These are phyloP conservation scores for Gracilinanus agilis DNA, from an alignment of 2,113 vertebrate species.

Conservation along the genomic window DNA sequence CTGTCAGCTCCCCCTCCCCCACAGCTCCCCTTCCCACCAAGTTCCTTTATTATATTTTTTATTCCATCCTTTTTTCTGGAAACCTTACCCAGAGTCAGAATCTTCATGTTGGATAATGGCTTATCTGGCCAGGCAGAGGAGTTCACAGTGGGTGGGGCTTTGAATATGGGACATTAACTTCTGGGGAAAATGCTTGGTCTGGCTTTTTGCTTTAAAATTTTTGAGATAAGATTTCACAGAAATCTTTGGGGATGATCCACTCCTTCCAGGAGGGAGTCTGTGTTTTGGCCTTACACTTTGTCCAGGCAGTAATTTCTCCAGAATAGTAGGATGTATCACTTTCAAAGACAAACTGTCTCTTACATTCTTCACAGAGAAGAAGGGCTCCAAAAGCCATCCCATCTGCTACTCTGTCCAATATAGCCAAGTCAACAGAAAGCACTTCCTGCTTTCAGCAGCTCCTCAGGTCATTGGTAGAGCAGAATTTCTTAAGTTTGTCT, in stretches of 20 bases:
- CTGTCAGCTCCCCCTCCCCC: conserved; percentile 87
- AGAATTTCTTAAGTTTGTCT: conserved; percentile 94
- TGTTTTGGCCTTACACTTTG: conserved; percentile 95
- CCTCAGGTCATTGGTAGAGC: conserved; percentile 94
- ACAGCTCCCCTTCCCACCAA: conserved; percentile 85
- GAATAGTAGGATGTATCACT: conserved; percentile 94
- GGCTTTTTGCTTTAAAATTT: conserved; percentile 96
- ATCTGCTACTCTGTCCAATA: conserved; percentile 93
- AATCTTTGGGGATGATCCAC: conserved; percentile 96
- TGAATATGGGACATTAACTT: conserved; percentile 62
- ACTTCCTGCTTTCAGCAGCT: conserved; percentile 95
- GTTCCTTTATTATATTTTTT: conserved; percentile 89
- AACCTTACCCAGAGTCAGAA: conserved; percentile 92
- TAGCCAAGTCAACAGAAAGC: conserved; percentile 94
- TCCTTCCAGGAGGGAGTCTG: conserved; percentile 90
- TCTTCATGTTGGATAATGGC: conserved; percentile 92
- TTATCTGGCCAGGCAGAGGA: conserved; percentile 85
- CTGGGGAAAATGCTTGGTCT: conserved; percentile 90
- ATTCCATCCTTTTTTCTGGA: conserved; percentile 94
- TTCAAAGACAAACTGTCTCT: conserved; percentile 95
- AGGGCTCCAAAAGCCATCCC: conserved; percentile 95
- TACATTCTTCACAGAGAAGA: conserved; percentile 90
- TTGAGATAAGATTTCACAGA: conserved; percentile 94
- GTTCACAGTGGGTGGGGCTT: background rate
- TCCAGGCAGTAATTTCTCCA: conserved; percentile 97